Evolutionary conservation across 2,797 vertebrate genomes (phyloP).

Genomic region (Spheniscus humboldti): DNA sequence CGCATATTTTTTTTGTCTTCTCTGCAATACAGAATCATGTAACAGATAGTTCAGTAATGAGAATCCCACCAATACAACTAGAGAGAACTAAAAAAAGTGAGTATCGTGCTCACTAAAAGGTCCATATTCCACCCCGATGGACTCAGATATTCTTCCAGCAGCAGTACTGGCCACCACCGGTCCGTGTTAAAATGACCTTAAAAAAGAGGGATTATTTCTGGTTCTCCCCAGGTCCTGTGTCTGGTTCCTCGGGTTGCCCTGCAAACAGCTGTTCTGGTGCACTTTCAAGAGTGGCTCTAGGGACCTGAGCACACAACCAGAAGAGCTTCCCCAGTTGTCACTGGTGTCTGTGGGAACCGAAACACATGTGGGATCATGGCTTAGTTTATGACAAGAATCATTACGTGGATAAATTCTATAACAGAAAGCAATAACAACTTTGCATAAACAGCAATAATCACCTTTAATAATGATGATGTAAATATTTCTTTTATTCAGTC

Average conservation of each 20-base stretch:
- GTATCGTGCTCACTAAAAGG: not conserved
- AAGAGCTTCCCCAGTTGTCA: not conserved
- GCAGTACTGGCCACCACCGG: not conserved
- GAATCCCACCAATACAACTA: not conserved
- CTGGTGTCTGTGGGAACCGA: not conserved
- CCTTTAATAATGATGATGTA: not conserved
- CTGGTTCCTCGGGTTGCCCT: not conserved
- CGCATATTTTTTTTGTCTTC: not conserved
- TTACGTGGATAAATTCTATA: not conserved
- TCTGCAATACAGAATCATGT: not conserved
- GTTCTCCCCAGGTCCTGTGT: not conserved
- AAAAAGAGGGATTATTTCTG: not conserved
- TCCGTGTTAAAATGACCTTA: not conserved
- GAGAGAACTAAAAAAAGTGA: not conserved
- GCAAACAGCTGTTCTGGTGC: not conserved
- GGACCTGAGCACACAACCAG: not conserved
- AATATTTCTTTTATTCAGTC: not conserved
- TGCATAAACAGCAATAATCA: not conserved
- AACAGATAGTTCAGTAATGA: not conserved
- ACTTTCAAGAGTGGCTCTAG: not conserved
- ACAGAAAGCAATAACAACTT: not conserved
- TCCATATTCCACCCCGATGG: accelerated
- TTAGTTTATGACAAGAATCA: not conserved
- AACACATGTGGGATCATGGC: accelerated
- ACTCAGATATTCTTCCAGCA: not conserved